These are phyloP conservation scores for Sceloporus tristichus DNA, from an alignment of 2,113 vertebrate species.

Conservation along the genomic window DNA sequence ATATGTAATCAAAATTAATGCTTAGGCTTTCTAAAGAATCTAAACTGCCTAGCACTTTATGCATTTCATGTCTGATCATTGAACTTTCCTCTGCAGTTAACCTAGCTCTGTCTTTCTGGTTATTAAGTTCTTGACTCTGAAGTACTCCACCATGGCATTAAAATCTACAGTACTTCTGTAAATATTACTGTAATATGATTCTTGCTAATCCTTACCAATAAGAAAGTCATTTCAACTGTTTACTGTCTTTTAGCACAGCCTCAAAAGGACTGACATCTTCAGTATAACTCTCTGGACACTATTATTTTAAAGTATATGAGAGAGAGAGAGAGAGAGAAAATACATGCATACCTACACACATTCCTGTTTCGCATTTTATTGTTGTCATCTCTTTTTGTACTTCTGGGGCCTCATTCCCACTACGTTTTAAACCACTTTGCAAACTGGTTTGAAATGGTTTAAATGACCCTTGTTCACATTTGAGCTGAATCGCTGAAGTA, in stretches of 20 bases:
- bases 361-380: too few relatives aligned
- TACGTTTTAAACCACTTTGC: too few relatives aligned
- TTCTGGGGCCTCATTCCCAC: too few relatives aligned
- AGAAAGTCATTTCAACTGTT: slow-evolving; percentile 58
- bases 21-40: neutral
- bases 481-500: too few relatives aligned
- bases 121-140: slow-evolving; percentile 23
- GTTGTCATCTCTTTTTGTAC: neutral
- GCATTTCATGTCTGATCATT: neutral
- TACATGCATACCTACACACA: too few relatives aligned
- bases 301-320: neutral
- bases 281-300: slow-evolving; percentile 29
- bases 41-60: neutral
- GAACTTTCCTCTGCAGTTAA: slow-evolving; percentile 17
- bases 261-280: slow-evolving; percentile 47
- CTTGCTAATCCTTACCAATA: slow-evolving; percentile 40
- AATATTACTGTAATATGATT: slow-evolving; percentile 31
- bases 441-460: too few relatives aligned
- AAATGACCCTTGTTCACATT: too few relatives aligned
- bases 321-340: too few relatives aligned
- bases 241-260: slow-evolving; percentile 49
- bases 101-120: neutral
- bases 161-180: slow-evolving; percentile 14
- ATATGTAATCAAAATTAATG: slow-evolving; percentile 28
- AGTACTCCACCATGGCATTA: neutral